Percentiles rank a stretch among this genome's conserved stretches.
phyloP scores from a whole-genome alignment of 2,797 vertebrate species.

The Squalus acanthias region DNA sequence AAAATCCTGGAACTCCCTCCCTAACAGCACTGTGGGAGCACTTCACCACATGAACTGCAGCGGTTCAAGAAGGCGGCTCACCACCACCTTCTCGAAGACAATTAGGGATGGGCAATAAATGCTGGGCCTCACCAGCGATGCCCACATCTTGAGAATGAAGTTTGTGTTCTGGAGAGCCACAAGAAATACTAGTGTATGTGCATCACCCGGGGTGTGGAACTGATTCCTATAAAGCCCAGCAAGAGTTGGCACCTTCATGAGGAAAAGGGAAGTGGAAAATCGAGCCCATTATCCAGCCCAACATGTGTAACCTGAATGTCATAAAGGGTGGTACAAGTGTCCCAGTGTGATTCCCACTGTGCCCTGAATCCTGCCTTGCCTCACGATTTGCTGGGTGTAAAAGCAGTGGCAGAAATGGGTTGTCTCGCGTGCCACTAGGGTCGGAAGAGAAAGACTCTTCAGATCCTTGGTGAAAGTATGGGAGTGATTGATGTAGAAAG shows the following conservation, averaged over 20 bases:
- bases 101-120: too few relatives aligned
- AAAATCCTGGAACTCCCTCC: too few relatives aligned
- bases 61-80: too few relatives aligned
- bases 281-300: background rate
- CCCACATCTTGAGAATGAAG: background rate
- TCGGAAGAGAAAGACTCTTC: too few relatives aligned
- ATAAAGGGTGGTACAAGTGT: background rate
- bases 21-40: too few relatives aligned
- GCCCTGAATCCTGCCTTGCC: background rate
- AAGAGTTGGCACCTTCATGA: background rate
- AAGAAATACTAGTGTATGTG: background rate
- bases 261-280: background rate
- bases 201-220: background rate
- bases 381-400: background rate
- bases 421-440: background rate
- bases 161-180: background rate
- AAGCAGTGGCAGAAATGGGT: background rate
- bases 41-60: too few relatives aligned
- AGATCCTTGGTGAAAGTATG: background rate
- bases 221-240: background rate
- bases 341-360: background rate
- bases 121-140: too few relatives aligned
- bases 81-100: too few relatives aligned
- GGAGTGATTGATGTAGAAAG: background rate
- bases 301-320: background rate